Conservation (phyloP, 1,140 invertebrate species). For the Bombus soroeensis region DNA sequence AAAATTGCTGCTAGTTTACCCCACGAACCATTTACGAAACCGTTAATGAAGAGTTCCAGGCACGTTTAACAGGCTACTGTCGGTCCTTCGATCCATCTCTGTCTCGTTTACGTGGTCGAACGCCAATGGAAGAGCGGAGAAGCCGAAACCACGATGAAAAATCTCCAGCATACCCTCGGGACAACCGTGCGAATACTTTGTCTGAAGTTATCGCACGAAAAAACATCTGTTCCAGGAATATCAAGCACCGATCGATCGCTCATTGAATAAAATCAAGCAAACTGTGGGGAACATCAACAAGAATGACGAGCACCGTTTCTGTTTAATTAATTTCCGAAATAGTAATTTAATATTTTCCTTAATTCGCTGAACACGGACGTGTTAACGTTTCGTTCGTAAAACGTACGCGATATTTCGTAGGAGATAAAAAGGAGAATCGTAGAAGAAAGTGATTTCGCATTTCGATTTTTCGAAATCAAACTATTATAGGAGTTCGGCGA, state of each 20-base stretch:
- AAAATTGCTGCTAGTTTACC: conserved; percentile 16
- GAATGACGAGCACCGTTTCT: background rate
- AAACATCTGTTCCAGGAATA: background rate
- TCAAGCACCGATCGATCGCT: background rate
- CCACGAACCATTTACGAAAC: background rate
- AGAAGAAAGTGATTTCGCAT: background rate
- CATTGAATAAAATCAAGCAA: background rate
- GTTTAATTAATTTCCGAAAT: background rate
- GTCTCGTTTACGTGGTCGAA: background rate
- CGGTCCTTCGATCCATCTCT: conserved; percentile 7
- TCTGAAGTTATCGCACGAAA: background rate
- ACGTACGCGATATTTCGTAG: background rate
- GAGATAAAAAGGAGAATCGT: background rate
- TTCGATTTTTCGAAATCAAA: background rate
- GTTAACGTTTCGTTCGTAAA: too few species aligned
- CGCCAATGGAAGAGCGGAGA: too few species aligned
- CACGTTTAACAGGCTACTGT: conserved; percentile 4
- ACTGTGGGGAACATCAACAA: background rate
- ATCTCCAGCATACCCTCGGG: background rate
- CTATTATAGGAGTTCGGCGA: too few species aligned
- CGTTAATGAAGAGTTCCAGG: conserved; percentile 29
- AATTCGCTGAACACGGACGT: background rate
- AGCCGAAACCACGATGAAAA: conserved; percentile 13
- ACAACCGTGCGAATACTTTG: background rate
- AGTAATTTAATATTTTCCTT: background rate